A percentile compares a stretch with the other conserved stretches of the same genome.
Conservation (phyloP, 2,113 vertebrate species). For the Tupaia chinensis region DNA sequence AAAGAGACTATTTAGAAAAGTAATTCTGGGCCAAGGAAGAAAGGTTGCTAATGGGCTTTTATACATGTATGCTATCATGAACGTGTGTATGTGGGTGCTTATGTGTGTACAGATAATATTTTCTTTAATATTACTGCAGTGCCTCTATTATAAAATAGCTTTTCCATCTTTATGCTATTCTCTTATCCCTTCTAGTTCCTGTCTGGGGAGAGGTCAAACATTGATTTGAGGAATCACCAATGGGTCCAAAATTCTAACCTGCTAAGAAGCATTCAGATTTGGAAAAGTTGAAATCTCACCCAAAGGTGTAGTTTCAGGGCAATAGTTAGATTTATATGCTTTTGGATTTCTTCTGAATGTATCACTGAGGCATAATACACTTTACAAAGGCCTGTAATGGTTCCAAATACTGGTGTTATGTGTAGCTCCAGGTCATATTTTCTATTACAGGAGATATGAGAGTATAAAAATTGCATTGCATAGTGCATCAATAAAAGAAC, state of each 20-base stretch:
- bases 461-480: conserved; percentile 79
- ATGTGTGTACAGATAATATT: neutral
- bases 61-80: neutral
- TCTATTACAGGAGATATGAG: conserved; percentile 80
- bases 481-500: conserved; percentile 79
- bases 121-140: neutral
- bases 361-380: conserved; percentile 77
- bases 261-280: conserved; percentile 66
- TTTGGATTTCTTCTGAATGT: conserved; percentile 79
- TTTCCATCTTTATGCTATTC: conserved; percentile 12
- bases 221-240: conserved; percentile 70
- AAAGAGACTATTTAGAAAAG: neutral
- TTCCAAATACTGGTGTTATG: conserved; percentile 75
- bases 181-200: conserved; percentile 2
- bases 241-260: conserved; percentile 73
- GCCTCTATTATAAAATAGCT: conserved; percentile 32
- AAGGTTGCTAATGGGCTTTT: neutral
- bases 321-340: conserved; percentile 63
- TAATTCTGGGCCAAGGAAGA: neutral
- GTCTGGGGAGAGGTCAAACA: conserved; percentile 69
- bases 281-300: conserved; percentile 72
- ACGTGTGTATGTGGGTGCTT: neutral
- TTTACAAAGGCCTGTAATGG: conserved; percentile 75
- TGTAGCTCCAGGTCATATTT: conserved; percentile 79
- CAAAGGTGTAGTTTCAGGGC: conserved; percentile 68